Conservation (phyloP, 2,888 invertebrate genomes). For the Scrobipalpa costella region DNA sequence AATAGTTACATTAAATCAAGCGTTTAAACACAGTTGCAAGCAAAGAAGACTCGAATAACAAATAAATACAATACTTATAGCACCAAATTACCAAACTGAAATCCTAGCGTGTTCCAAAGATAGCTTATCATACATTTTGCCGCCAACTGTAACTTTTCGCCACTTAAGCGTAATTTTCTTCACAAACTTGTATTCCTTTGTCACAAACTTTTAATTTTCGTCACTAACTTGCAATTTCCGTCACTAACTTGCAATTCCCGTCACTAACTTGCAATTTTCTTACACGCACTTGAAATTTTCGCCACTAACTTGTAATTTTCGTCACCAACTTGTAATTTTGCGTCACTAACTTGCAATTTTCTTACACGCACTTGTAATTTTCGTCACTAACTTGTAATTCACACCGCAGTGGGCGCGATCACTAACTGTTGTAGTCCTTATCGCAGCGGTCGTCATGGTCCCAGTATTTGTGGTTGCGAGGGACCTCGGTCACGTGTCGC, state of each 20-base stretch:
- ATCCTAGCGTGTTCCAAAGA: too few species aligned
- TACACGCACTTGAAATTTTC: not conserved
- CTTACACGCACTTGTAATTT: not conserved
- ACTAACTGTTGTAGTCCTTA: conserved; percentile 74
- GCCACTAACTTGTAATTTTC: not conserved
- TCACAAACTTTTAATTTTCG: not conserved
- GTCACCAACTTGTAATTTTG: not conserved
- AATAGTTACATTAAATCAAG: too few species aligned
- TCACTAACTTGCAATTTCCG: not conserved
- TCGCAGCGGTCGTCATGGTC: conserved; percentile 75
- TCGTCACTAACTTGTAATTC: too few species aligned
- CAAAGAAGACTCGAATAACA: too few species aligned
- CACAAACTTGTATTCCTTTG: not conserved
- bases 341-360: conserved; percentile 1
- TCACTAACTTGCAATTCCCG: too few species aligned
- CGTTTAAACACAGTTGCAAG: too few species aligned
- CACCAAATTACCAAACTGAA: too few species aligned
- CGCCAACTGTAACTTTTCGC: not conserved
- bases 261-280: not conserved
- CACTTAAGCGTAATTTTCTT: not conserved
- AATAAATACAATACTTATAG: too few species aligned
- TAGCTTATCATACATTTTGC: too few species aligned
- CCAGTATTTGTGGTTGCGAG: conserved; percentile 72
- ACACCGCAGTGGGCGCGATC: too few species aligned
- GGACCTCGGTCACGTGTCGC: conserved; percentile 67